Evolutionary conservation across 2,113 vertebrate genomes (phyloP).

Genomic region (Sciurus niger): DNA sequence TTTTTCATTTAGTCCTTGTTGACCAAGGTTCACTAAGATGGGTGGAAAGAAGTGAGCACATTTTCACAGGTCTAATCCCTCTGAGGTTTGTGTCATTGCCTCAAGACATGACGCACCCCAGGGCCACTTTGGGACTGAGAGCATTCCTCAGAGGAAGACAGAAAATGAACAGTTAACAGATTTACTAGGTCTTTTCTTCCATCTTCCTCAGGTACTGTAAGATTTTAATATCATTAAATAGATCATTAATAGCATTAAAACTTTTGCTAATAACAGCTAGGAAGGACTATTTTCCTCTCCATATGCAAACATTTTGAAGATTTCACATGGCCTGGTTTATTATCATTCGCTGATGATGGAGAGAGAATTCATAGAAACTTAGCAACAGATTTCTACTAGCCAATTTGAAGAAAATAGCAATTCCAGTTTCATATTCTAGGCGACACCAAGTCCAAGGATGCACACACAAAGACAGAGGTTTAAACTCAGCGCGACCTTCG

Average conservation of each 20-base stretch:
- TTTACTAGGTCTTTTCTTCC: slow-evolving; percentile 75
- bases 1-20: not conserved
- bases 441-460: not conserved
- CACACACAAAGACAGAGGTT: not conserved
- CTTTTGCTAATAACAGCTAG: slow-evolving; percentile 44
- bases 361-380: slow-evolving; percentile 53
- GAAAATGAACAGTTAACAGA: slow-evolving; percentile 68
- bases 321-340: slow-evolving; percentile 60
- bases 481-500: not conserved
- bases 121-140: slow-evolving; percentile 48
- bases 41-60: not conserved
- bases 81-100: not conserved
- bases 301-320: slow-evolving; percentile 51
- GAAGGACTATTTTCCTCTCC: slow-evolving; percentile 44
- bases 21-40: not conserved
- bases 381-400: slow-evolving; percentile 55
- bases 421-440: not conserved
- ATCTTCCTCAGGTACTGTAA: slow-evolving; percentile 56
- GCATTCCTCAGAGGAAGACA: slow-evolving; percentile 49
- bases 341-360: not conserved
- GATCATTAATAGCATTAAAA: slow-evolving; percentile 28
- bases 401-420: slow-evolving; percentile 44
- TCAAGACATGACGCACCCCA: not conserved
- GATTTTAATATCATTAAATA: slow-evolving; percentile 51
- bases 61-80: slow-evolving; percentile 48